Conservation (phyloP, 2,113 vertebrate species). For the Echinops telfairi region DNA sequence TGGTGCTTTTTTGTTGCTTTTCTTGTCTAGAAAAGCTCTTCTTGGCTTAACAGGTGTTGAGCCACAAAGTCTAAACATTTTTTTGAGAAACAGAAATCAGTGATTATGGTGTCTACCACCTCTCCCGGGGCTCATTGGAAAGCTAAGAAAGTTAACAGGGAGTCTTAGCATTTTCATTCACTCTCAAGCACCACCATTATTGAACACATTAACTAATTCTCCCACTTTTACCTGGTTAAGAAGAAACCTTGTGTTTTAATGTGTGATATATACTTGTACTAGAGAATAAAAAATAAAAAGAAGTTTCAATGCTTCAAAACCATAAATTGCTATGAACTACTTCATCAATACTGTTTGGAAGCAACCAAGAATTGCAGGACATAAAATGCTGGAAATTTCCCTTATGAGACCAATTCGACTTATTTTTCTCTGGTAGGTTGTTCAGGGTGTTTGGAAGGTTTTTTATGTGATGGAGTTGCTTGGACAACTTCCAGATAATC, state of each 20-base stretch:
- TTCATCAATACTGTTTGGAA: constrained; percentile 36
- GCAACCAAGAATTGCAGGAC: background rate
- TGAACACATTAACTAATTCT: constrained; percentile 33
- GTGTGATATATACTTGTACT: background rate
- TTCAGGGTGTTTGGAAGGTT: too few species aligned
- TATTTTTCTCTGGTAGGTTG: too few species aligned
- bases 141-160: constrained; percentile 70
- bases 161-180: constrained; percentile 55
- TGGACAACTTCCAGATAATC: too few species aligned
- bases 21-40: constrained; percentile 41
- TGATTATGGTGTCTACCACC: background rate
- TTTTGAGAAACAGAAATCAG: constrained; percentile 73
- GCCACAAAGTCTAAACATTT: constrained; percentile 58
- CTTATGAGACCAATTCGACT: background rate
- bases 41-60: constrained; percentile 64
- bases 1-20: constrained; percentile 13
- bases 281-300: background rate
- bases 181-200: background rate
- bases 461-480: too few species aligned
- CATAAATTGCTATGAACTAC: constrained; percentile 52
- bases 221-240: constrained; percentile 26
- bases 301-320: constrained; percentile 60
- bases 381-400: constrained; percentile 39
- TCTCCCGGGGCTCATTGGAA: constrained; percentile 46
- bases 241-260: constrained; percentile 46